phyloP scores from a whole-genome alignment of 35 echinoderm and acorn worm species.

The Patiria miniata region DNA sequence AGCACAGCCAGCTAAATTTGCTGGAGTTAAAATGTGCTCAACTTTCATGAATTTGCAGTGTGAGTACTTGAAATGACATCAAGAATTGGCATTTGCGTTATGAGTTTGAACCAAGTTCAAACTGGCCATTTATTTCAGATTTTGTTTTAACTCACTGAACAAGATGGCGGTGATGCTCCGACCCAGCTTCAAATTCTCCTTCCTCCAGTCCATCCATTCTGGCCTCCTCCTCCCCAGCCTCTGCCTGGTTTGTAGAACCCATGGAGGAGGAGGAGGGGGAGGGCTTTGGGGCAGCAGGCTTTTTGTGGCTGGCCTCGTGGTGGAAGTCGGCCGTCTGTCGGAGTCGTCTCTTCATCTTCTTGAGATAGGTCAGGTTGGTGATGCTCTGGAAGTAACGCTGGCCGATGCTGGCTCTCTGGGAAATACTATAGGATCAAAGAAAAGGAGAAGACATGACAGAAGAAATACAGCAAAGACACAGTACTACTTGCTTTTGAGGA shows the following conservation, averaged over 20 bases:
- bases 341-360: slow-evolving; percentile 74
- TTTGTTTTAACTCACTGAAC: slow-evolving; percentile 10
- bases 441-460: neutral
- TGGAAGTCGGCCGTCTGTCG: slow-evolving; percentile 70
- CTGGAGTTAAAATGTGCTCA: too few species aligned
- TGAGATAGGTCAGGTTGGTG: slow-evolving; percentile 64
- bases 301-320: slow-evolving; percentile 69
- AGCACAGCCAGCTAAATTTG: too few species aligned
- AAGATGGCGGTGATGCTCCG: slow-evolving; percentile 7
- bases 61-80: too few species aligned
- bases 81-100: too few species aligned
- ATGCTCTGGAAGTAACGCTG: slow-evolving; percentile 68
- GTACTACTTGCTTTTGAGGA: too few species aligned
- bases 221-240: slow-evolving; percentile 28
- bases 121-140: neutral
- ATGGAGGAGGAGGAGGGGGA: slow-evolving; percentile 24
- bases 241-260: slow-evolving; percentile 14
- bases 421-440: slow-evolving; percentile 35
- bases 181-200: slow-evolving; percentile 16
- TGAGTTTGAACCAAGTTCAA: neutral
- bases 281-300: slow-evolving; percentile 7
- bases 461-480: too few species aligned
- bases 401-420: slow-evolving; percentile 71
- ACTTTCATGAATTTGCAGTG: too few species aligned
- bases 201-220: slow-evolving; percentile 22